Percentiles rank a stretch among this genome's conserved stretches.
Conservation (phyloP, 2,888 invertebrate genomes). For the Norana najaformis region DNA sequence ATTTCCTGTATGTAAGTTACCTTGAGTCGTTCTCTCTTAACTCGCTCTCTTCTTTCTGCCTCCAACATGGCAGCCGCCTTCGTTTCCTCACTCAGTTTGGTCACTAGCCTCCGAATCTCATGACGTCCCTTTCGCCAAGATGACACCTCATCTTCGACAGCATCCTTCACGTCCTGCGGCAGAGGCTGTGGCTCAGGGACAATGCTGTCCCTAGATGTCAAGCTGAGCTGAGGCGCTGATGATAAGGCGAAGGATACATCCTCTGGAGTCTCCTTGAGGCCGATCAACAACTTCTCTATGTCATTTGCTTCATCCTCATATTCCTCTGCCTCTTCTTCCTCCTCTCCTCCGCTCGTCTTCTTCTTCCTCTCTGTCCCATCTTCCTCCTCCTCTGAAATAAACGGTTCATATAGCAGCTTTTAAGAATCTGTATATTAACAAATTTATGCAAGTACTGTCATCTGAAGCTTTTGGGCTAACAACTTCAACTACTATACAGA, state of each 20-base stretch:
- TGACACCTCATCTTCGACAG: neutral
- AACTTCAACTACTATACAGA: no score
- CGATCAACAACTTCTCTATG: constrained; percentile 32
- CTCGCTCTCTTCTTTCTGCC: constrained; percentile 82
- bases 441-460: no score
- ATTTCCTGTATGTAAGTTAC: constrained; percentile 23
- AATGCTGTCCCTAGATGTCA: neutral
- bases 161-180: neutral
- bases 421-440: neutral
- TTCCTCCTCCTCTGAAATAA: constrained; percentile 21
- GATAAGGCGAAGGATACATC: neutral
- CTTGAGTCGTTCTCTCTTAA: constrained; percentile 79
- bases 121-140: constrained; percentile 27
- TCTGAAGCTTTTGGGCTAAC: no score
- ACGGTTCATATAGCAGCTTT: neutral
- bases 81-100: constrained; percentile 72
- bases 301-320: constrained; percentile 32
- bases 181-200: neutral
- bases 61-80: constrained; percentile 87
- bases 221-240: neutral
- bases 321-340: constrained; percentile 27
- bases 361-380: neutral
- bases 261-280: neutral
- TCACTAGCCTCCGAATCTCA: constrained; percentile 50
- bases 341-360: constrained; percentile 32